Conservation (phyloP, 2,113 vertebrate genomes). For the Setophaga coronata region DNA sequence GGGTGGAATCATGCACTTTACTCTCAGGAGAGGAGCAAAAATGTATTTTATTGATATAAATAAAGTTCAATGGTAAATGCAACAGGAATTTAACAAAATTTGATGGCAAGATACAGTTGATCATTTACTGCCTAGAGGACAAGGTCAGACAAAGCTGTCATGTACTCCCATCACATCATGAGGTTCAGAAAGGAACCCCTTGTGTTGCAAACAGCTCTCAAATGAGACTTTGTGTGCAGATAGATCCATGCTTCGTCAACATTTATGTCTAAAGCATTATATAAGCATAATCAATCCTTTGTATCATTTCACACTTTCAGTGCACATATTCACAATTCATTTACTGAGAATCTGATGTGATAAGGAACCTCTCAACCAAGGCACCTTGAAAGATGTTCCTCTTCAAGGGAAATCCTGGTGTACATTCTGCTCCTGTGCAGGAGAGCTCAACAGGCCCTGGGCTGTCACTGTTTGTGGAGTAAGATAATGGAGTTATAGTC, state of each 20-base stretch:
- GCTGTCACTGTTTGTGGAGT: background rate
- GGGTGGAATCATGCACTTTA: background rate
- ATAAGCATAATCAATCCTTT: background rate
- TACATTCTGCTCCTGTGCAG: background rate
- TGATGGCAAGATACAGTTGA: accelerated
- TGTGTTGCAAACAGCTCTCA: background rate
- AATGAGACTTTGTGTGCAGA: background rate
- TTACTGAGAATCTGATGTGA: background rate
- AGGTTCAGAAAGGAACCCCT: background rate
- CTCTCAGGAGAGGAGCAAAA: background rate
- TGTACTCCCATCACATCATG: background rate
- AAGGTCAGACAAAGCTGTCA: background rate
- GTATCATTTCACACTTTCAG: background rate
- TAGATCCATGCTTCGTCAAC: accelerated
- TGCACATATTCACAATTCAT: background rate
- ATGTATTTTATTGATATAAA: background rate
- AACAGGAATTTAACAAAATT: background rate
- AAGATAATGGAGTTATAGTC: background rate
- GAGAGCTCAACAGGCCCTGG: background rate
- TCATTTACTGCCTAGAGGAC: background rate
- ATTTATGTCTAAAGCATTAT: background rate
- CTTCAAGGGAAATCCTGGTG: background rate
- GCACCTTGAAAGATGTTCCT: background rate
- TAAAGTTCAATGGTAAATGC: background rate
- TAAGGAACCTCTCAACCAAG: background rate